These are phyloP conservation scores for Yponomeuta sedellus DNA, from an alignment of 2,888 invertebrate genomes.

Conservation along the genomic window DNA sequence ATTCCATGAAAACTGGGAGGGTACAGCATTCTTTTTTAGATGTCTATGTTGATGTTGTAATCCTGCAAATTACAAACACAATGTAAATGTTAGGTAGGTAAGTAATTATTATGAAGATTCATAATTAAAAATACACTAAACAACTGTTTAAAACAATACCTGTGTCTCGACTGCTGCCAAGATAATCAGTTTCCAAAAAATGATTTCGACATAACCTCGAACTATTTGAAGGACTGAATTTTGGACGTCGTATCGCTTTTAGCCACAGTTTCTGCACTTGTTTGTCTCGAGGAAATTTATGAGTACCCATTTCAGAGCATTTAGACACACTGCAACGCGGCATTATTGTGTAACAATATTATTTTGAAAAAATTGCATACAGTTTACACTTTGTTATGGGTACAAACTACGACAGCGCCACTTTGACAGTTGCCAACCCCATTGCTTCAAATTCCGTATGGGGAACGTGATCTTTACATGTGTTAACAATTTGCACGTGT, in stretches of 20 bases:
- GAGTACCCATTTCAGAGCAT: slow-evolving; percentile 85
- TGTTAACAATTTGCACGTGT: too few species aligned
- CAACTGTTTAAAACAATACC: too few species aligned
- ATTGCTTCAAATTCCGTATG: too few species aligned
- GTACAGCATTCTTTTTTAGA: not conserved
- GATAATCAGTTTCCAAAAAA: slow-evolving; percentile 16
- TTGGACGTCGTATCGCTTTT: slow-evolving; percentile 15
- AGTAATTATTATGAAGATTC: not conserved
- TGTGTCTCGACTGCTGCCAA: too few species aligned
- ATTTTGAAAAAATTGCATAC: too few species aligned
- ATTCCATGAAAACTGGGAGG: not conserved
- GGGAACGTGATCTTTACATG: too few species aligned
- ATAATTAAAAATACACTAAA: not conserved
- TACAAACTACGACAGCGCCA: slow-evolving; percentile 18
- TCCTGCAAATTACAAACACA: not conserved
- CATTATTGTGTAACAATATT: too few species aligned
- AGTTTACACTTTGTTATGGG: slow-evolving; percentile 13
- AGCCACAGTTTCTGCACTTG: slow-evolving; percentile 23
- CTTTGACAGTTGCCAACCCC: slow-evolving; percentile 16
- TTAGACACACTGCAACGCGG: slow-evolving; percentile 25
- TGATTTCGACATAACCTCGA: slow-evolving; percentile 19
- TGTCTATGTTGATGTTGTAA: not conserved
- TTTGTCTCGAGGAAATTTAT: slow-evolving; percentile 74
- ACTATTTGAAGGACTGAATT: slow-evolving; percentile 9
- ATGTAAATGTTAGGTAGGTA: not conserved